A percentile compares a stretch with the other conserved stretches of the same genome.
Conservation (phyloP, 2,888 invertebrate genomes). For the Andrena praecox region DNA sequence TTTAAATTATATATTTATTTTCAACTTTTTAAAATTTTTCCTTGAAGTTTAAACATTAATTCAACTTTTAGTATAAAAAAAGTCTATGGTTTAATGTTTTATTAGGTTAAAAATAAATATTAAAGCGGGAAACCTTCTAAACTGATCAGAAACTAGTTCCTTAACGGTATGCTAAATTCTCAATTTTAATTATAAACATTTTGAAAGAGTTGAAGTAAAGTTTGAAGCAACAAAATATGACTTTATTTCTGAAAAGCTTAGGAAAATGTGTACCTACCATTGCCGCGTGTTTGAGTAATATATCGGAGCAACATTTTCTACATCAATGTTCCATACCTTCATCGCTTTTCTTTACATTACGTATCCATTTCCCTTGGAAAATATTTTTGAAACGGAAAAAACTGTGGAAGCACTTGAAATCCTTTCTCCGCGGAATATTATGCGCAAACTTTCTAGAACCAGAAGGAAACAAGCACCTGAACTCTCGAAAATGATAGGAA, state of each 20-base stretch:
- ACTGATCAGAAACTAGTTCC: too few species aligned
- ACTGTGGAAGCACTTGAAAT: constrained; percentile 11
- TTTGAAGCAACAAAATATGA: not conserved
- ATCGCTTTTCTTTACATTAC: constrained; percentile 8
- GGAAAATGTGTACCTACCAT: not conserved
- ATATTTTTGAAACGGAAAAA: constrained; percentile 26
- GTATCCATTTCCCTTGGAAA: constrained; percentile 27
- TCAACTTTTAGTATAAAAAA: too few species aligned
- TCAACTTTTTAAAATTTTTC: too few species aligned
- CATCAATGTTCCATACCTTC: not conserved
- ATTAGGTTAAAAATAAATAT: too few species aligned
- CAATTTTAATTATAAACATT: not conserved
- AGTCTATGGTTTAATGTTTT: too few species aligned
- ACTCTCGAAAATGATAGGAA: not conserved
- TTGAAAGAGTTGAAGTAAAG: not conserved
- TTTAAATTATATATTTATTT: too few species aligned
- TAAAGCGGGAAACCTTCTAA: too few species aligned
- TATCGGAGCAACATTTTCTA: constrained; percentile 28
- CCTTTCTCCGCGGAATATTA: constrained; percentile 7
- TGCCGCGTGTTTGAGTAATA: not conserved
- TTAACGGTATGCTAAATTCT: not conserved
- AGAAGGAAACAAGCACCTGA: not conserved
- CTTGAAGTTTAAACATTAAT: too few species aligned
- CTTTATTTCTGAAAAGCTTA: not conserved
- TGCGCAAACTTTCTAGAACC: not conserved